Percentiles rank a stretch among this genome's conserved stretches.
Conservation (phyloP, 2,888 invertebrate genomes). For the Aphidius colemani region DNA sequence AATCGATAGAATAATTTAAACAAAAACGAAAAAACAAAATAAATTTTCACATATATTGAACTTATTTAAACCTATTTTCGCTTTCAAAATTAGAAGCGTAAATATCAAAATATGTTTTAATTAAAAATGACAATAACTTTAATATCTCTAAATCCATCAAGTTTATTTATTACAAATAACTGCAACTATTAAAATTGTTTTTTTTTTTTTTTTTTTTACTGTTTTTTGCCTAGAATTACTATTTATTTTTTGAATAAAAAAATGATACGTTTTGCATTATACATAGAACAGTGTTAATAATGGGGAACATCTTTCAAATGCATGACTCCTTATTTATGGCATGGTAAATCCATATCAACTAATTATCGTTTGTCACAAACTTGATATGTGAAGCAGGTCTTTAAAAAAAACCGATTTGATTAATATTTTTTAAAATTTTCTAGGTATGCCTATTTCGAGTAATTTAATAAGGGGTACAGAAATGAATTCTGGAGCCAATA, state of each 20-base stretch:
- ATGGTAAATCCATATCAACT: not conserved
- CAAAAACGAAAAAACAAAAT: too few species aligned
- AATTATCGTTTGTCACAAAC: constrained; percentile 5
- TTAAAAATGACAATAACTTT: too few species aligned
- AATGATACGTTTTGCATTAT: not conserved
- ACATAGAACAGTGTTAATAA: too few species aligned
- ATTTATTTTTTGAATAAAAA: not conserved
- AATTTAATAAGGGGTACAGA: constrained; percentile 53
- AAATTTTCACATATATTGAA: too few species aligned
- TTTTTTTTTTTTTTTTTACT: too few species aligned
- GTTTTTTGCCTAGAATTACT: too few species aligned
- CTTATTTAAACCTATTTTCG: too few species aligned
- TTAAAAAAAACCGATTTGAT: not conserved
- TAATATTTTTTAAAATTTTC: constrained; percentile 30
- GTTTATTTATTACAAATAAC: too few species aligned
- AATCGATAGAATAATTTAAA: not conserved
- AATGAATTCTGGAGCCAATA: constrained; percentile 38
- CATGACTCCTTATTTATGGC: not conserved
- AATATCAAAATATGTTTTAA: too few species aligned
- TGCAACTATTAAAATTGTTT: too few species aligned
- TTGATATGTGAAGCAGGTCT: not conserved
- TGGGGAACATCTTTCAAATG: not conserved
- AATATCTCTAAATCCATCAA: too few species aligned
- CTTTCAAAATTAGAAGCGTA: too few species aligned
- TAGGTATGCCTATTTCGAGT: constrained; percentile 58